Conservation (phyloP, 2,113 vertebrate species). For the Panthera uncia region DNA sequence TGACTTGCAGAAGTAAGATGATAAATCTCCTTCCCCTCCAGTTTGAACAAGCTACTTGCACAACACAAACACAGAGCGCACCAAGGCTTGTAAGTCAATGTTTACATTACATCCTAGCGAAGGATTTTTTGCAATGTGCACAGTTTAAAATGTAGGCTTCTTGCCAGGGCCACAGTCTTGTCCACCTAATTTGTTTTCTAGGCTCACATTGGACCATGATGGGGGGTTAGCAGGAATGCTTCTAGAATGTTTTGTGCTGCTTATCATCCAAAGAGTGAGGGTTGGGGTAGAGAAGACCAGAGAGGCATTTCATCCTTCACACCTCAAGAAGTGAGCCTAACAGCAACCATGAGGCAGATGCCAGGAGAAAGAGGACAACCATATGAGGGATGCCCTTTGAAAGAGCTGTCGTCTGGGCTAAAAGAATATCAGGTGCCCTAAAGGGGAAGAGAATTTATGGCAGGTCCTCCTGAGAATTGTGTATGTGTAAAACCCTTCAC, state of each 20-base stretch:
- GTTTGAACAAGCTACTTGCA: constrained; percentile 74
- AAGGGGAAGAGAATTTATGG: not conserved
- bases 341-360: not conserved
- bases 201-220: constrained; percentile 1
- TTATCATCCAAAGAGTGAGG: not conserved
- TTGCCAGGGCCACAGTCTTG: constrained; percentile 59
- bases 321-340: not conserved
- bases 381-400: not conserved
- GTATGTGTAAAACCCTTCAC: not conserved
- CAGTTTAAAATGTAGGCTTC: constrained; percentile 57
- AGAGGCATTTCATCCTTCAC: not conserved
- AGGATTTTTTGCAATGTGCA: constrained; percentile 13
- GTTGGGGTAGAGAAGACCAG: not conserved
- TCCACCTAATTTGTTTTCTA: constrained; percentile 45
- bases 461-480: not conserved
- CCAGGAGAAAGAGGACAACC: not conserved
- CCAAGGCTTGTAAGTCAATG: constrained; percentile 68
- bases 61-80: constrained; percentile 68
- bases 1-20: constrained; percentile 52
- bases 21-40: constrained; percentile 73
- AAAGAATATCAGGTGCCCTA: not conserved
- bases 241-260: constrained; percentile 1
- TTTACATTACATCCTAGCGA: constrained; percentile 61
- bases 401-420: not conserved
- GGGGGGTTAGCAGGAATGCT: not conserved